Evolutionary conservation across 2,113 vertebrate genomes (phyloP), one percentile per base, ranked within the genome.

Genomic region (Synchiropus splendidus): DNA sequence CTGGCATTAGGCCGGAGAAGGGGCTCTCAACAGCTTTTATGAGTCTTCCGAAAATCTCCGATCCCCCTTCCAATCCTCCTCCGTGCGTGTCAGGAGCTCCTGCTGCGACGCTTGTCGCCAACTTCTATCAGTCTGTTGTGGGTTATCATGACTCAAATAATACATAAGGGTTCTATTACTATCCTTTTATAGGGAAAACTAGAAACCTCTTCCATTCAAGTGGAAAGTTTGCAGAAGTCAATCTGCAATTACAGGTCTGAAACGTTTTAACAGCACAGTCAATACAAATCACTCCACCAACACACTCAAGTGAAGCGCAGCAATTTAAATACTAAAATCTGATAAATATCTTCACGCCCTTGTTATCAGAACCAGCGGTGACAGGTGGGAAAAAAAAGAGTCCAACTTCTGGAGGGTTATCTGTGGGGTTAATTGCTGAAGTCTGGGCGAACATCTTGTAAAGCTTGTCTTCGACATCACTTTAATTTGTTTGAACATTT

Each of bases 381-480:
- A 32, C 2, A 35, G 21, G n/a, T n/a, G n/a, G n/a, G n/a, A 31
- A 32, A 50, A 5, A 37, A 14, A 37, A 36, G 67, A 51, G 36
- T 35, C 44, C 15, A 35, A 40, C 16, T 60, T 59, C 27, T 14
- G 6, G 14, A 41, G 39, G 43, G 31, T 59, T 59, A 51, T 64
- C 59, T 42, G 34, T 53, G n/a, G 58, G 54, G 50, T 65, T 70
- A 72, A 68, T 70, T 64, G 44, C 39, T 47, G 16, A 41, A 38
- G 45, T 18, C 12, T 27, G 16, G 31, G 42, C 36, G 36, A 34
- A 37, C 12, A 15, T 55, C 48, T 43, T 17, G 40, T 44, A 45
- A 30, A 46, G 38, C 34, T 48, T 31, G 15, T 41, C 42, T 36
- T 15, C 39, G 8, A 48, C 32, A 50, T 59, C 38, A 52, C 31